Evolutionary conservation across 2,888 invertebrate species (phyloP).

Genomic region (Ichneumon xanthorius): DNA sequence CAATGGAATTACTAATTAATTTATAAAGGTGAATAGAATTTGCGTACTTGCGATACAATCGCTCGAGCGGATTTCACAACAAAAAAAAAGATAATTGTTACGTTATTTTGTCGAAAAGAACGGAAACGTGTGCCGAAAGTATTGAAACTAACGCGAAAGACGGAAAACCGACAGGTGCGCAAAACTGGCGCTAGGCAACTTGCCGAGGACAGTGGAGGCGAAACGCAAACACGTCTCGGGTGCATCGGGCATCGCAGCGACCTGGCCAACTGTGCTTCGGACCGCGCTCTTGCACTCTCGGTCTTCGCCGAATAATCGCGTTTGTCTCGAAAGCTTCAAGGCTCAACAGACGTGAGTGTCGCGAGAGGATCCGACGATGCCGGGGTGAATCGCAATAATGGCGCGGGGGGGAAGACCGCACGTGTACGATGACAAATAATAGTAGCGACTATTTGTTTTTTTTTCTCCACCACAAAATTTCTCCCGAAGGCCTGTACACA

Average conservation of each 20-base stretch:
- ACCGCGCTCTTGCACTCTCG: not conserved
- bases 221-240: not conserved
- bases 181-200: constrained; percentile 13
- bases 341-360: not conserved
- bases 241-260: not conserved
- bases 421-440: constrained; percentile 52
- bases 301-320: not conserved
- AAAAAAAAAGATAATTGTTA: too few relatives aligned
- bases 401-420: constrained; percentile 1
- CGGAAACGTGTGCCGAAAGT: not conserved
- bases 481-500: constrained; percentile 7
- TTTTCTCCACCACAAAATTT: constrained; percentile 18
- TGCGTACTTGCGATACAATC: too few relatives aligned
- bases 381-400: not conserved
- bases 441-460: constrained; percentile 31
- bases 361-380: not conserved
- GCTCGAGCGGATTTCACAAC: too few relatives aligned
- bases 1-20: too few relatives aligned
- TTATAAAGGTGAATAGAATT: too few relatives aligned
- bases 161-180: not conserved
- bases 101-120: not conserved
- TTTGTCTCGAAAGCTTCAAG: not conserved
- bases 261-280: not conserved
- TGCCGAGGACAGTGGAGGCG: not conserved
- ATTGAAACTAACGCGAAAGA: not conserved